Base-by-base conservation (phyloP, 1,140 invertebrate species). In the Stegodyphus mimosarum region DNA sequence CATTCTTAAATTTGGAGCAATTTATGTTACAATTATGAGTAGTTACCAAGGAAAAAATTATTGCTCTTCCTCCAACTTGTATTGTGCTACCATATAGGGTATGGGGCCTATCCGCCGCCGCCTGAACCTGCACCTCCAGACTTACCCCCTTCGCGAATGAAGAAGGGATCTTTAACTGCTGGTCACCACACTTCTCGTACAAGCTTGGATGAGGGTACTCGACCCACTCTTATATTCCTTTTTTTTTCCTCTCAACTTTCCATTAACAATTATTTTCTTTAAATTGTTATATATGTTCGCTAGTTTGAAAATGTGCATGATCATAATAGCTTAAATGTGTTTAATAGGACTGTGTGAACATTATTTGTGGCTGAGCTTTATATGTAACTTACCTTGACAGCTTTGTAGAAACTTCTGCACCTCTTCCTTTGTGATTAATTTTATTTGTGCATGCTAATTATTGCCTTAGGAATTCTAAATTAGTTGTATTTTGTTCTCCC, bases 41-140 rank as follows among this genome's bases (percentile, higher is more conserved):
- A 73, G 71, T 73, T 17, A 53, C 51, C 6, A 17, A 83, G 81
- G 81, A 83, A 69, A 83, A 83, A 74, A 66, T 18, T 83, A n/a
- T 83, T 69, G 50, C 63, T 75, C 33, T 75, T 75, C 52, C 64
- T 83, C 60, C 73, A 83, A 83, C 60, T 75, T 83, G 71, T 83
- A 50, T 81, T 81, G 53, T 81, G 79, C 79, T 83, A 83, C 81
- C 49, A 83, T 83, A 75, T 90, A 94, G 95, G 94, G 89, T 95
- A 95, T 90, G 94, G 94, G 90, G 94, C 95, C 79, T 96, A 95
- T 90, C 95, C 95, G 87, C 94, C 95, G 55, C 95, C 95, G 55
- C 95, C 95, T 72, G 95, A 95, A 91, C 95, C 95, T 86, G 94
- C 94, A 76, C 95, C 95, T 85, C 94, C 94, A 84, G 95, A 95